Evolutionary conservation across 2,113 vertebrate genomes (phyloP), one percentile per base, ranked within the genome.

Genomic region (Prolemur simus): DNA sequence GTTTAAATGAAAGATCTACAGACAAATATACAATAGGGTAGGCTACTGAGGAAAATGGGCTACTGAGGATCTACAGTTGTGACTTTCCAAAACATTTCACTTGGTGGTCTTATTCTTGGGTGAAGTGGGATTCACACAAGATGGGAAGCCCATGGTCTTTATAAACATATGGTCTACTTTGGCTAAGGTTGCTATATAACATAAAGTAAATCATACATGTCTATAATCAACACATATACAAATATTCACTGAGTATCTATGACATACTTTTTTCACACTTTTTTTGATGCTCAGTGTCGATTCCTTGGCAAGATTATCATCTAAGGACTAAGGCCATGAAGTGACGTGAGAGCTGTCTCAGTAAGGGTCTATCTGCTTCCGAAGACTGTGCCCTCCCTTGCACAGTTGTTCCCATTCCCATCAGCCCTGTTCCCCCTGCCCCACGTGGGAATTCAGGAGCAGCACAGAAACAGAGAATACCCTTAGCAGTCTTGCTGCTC

Each of bases 391-490:
- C 6, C 18, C 8, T 58, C 1, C 10, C 1, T 20, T 3, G 1
- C 3, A 3, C 2, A 58, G 32, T 1, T 1, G 45, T 76, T 47
- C 54, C 29, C 8, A 10, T 32, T 73, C 1, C 2, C 8, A 17
- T 45, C 7, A 25, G 9, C 23, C 6, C 25, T 29, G 9, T 5
- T 3, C 1, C 9, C 20, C 6, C 18, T 5, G 25, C 0, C 1
- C 2, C 6, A 17, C 0, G 1, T 88, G 45, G 39, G 34, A 88
- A 42, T 54, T 5, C n/a, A 27, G 23, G 7, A 23, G 9, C 14
- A 64, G 3, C 17, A 3, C 1, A 18, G 37, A 8, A 89, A 17
- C 1, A 82, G 27, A 45, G 13, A 14, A 76, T 8, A 68, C 1
- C 6, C 52, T 81, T n/a, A 47, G 17, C n/a, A n/a, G 15, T 45